A percentile compares a stretch with the other conserved stretches of the same genome.
Evolutionary conservation across 1,140 invertebrate species (phyloP).

Genomic region (Thrips palmi): DNA sequence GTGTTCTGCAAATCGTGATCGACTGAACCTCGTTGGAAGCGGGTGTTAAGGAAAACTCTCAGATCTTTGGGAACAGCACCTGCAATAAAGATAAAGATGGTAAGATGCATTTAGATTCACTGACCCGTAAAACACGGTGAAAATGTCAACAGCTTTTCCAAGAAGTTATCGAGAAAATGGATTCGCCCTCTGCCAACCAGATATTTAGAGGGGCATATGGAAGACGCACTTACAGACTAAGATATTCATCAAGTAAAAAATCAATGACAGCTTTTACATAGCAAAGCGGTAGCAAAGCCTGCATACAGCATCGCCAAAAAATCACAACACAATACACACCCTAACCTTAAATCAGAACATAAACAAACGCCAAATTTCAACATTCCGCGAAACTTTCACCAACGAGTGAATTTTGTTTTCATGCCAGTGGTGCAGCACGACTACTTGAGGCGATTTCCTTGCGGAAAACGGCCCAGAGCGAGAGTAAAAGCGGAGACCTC

Average conservation of each 20-base stretch:
- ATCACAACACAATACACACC: too few relatives aligned
- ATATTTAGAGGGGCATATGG: not conserved
- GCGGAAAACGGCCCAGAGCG: too few relatives aligned
- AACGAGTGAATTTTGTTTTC: too few relatives aligned
- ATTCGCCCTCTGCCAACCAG: not conserved
- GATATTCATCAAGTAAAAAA: not conserved
- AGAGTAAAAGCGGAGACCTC: too few relatives aligned
- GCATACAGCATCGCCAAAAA: too few relatives aligned
- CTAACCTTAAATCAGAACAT: too few relatives aligned
- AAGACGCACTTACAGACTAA: not conserved
- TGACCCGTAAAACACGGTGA: not conserved
- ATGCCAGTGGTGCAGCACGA: too few relatives aligned
- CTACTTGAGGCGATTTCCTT: too few relatives aligned
- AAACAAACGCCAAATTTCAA: too few relatives aligned
- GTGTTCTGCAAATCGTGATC: conserved; percentile 49
- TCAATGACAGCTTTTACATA: too few relatives aligned
- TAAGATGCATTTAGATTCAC: not conserved
- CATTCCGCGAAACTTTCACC: too few relatives aligned
- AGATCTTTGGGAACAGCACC: conserved; percentile 31
- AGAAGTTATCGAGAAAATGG: not conserved
- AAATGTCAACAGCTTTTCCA: not conserved
- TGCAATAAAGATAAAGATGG: conserved; percentile 15
- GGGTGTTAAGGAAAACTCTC: conserved; percentile 36
- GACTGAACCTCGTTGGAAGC: conserved; percentile 41
- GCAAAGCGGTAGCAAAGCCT: too few relatives aligned